phyloP scores from a whole-genome alignment of 2,797 vertebrate species.

The Lepilemur septentrionalis region DNA sequence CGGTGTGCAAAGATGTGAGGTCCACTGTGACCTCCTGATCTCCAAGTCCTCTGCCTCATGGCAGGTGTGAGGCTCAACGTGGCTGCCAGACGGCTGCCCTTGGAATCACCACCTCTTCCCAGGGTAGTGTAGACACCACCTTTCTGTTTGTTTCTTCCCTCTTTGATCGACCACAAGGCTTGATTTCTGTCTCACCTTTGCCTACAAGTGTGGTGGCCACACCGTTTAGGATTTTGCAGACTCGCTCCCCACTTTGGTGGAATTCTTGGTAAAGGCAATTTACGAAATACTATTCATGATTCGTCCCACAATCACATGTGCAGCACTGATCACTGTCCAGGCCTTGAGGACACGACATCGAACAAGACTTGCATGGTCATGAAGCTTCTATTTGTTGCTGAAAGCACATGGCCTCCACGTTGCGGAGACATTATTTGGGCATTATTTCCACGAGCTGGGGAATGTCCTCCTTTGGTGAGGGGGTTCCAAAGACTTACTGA shows the following conservation, averaged over 20 bases:
- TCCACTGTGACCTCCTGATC: not conserved
- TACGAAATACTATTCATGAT: not conserved
- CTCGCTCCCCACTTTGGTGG: no score
- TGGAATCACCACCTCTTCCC: not conserved
- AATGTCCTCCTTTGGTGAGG: accelerated
- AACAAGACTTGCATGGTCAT: accelerated
- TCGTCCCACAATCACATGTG: accelerated
- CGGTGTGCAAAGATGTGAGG: not conserved
- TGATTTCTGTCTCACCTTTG: accelerated
- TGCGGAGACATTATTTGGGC: not conserved
- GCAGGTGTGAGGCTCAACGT: not conserved
- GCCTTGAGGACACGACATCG: not conserved
- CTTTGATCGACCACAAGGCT: accelerated
- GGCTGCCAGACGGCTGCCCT: not conserved
- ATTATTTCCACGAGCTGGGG: not conserved
- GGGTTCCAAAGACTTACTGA: not conserved
- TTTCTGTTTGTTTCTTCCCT: not conserved
- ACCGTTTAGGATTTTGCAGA: not conserved
- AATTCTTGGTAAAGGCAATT: not conserved
- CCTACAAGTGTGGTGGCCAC: not conserved
- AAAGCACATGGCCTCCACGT: not conserved
- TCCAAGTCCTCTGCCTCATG: not conserved
- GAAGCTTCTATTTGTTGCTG: not conserved
- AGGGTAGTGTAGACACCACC: accelerated
- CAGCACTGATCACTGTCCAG: not conserved